These are phyloP conservation scores for Merodon equestris DNA, from an alignment of 2,888 invertebrate species.

Conservation along the genomic window DNA sequence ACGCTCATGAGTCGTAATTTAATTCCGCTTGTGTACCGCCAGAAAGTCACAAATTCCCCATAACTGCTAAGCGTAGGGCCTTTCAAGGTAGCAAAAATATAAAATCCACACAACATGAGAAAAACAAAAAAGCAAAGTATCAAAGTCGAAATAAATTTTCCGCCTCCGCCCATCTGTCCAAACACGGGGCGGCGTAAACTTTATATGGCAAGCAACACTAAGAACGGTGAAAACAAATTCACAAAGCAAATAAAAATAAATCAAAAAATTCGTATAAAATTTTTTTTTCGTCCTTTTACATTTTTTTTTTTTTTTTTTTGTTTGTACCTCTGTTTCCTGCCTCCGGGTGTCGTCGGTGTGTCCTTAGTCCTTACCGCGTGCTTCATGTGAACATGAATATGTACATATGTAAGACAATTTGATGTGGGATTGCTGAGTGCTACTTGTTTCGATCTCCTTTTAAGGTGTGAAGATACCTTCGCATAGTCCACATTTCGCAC, in stretches of 20 bases:
- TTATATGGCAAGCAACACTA: slow-evolving; percentile 6
- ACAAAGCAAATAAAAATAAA: slow-evolving; percentile 65
- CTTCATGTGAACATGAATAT: too few species aligned
- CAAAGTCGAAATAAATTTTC: slow-evolving; percentile 63
- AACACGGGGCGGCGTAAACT: not conserved
- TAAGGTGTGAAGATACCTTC: slow-evolving; percentile 43
- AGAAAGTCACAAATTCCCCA: slow-evolving; percentile 31
- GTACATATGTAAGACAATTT: not conserved
- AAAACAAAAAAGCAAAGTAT: slow-evolving; percentile 41
- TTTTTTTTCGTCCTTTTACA: slow-evolving; percentile 26
- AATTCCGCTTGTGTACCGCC: slow-evolving; percentile 34
- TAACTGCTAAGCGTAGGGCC: slow-evolving; percentile 8
- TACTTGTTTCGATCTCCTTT: slow-evolving; percentile 11
- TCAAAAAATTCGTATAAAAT: slow-evolving; percentile 63
- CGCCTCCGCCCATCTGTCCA: not conserved
- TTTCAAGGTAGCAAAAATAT: slow-evolving; percentile 21
- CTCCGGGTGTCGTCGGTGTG: slow-evolving; percentile 3
- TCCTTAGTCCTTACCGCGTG: too few species aligned
- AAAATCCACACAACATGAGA: slow-evolving; percentile 38
- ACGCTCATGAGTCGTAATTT: not conserved
- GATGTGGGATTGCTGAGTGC: not conserved
- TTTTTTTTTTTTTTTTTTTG: not conserved
- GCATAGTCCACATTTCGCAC: slow-evolving; percentile 26
- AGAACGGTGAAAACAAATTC: slow-evolving; percentile 57
- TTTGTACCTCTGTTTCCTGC: not conserved